These are phyloP conservation scores for Mimachlamys varia DNA, from an alignment of 2,888 invertebrate species.

Conservation along the genomic window DNA sequence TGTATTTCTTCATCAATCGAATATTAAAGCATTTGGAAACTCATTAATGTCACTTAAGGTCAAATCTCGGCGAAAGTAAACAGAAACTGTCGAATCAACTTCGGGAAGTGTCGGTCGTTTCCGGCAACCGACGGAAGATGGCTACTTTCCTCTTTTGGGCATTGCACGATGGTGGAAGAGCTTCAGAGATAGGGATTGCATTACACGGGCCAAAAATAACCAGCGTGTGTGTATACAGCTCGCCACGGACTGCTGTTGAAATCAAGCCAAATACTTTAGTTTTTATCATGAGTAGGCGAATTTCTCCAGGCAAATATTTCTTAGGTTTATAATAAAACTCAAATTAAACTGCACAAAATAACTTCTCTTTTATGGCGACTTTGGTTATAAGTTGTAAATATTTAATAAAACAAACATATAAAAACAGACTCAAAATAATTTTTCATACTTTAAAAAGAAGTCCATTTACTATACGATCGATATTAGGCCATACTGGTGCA, in stretches of 20 bases:
- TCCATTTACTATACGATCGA: not conserved
- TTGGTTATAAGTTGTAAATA: no score
- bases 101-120: conserved; percentile 43
- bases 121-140: conserved; percentile 51
- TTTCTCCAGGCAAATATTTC: not conserved
- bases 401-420: not conserved
- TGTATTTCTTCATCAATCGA: not conserved
- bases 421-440: not conserved
- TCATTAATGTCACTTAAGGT: not conserved
- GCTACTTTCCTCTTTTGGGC: conserved; percentile 61
- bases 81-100: conserved; percentile 37
- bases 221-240: not conserved
- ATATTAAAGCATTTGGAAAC: not conserved
- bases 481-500: no score
- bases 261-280: not conserved
- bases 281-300: not conserved
- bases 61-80: not conserved
- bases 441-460: not conserved
- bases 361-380: not conserved
- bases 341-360: not conserved
- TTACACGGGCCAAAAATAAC: conserved; percentile 38
- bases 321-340: not conserved
- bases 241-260: not conserved
- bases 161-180: conserved; percentile 44
- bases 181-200: conserved; percentile 35